Evolutionary conservation across 2,888 invertebrate genomes (phyloP).

Genomic region (Phania funesta): DNA sequence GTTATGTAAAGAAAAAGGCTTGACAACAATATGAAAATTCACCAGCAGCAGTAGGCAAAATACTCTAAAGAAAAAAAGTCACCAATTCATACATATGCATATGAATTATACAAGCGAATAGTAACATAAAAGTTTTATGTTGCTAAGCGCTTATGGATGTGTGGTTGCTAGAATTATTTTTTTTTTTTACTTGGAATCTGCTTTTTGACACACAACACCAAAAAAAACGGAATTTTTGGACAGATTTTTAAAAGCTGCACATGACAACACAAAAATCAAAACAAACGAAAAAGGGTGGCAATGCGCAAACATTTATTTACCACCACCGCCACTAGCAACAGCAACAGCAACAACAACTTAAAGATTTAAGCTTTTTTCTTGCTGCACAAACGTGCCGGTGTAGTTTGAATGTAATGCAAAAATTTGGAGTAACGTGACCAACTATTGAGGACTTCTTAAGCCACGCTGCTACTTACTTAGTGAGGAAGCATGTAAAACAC

Average conservation of each 20-base stretch:
- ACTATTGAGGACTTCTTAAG: background rate
- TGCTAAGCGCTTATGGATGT: conserved; percentile 58
- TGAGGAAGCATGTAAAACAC: too few relatives aligned
- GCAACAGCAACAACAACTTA: background rate
- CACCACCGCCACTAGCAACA: conserved; percentile 16
- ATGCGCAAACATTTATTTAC: conserved; percentile 64
- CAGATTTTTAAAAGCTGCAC: conserved; percentile 35
- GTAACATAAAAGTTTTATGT: conserved; percentile 51
- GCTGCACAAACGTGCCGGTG: background rate
- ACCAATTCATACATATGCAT: conserved; percentile 7
- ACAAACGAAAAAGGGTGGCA: conserved; percentile 52
- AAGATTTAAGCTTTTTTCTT: conserved; percentile 38
- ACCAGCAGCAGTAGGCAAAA: background rate
- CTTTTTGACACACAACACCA: conserved; percentile 32
- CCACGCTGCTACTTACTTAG: too few relatives aligned
- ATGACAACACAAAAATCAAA: conserved; percentile 38
- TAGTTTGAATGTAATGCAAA: background rate
- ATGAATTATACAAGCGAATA: conserved; percentile 49
- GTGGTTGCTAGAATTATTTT: conserved; percentile 28
- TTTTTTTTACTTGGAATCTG: background rate
- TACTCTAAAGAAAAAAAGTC: background rate
- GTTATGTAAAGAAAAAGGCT: conserved; percentile 46
- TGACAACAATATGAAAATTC: conserved; percentile 55
- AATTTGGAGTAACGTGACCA: conserved; percentile 5
- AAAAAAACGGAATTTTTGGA: conserved; percentile 19